Percentiles rank a stretch among this genome's conserved stretches.
Conservation (phyloP, 2,113 vertebrate genomes). For the Morone saxatilis region DNA sequence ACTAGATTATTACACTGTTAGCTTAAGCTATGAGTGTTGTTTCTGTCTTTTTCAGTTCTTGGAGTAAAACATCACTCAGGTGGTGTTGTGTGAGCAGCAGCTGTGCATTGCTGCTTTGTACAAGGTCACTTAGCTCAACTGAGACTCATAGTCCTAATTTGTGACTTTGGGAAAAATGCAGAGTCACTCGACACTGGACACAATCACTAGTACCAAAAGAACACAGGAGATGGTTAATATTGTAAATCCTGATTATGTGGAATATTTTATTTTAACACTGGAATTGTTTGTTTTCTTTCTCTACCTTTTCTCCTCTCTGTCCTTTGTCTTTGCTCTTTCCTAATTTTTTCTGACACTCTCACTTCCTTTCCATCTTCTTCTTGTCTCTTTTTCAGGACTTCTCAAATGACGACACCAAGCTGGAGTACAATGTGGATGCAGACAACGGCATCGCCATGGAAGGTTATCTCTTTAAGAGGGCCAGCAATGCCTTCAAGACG, state of each 20-base stretch:
- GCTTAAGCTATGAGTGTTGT: neutral
- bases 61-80: conserved; percentile 8
- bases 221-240: neutral
- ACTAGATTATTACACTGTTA: neutral
- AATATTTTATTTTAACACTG: neutral
- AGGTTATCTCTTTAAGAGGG: conserved; percentile 98
- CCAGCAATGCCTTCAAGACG: conserved; percentile 99
- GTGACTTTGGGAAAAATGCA: neutral
- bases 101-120: neutral
- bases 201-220: neutral
- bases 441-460: conserved; percentile 98
- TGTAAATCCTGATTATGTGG: neutral
- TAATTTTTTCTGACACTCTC: neutral
- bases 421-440: conserved; percentile 96
- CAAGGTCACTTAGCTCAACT: neutral
- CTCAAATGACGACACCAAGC: conserved; percentile 94
- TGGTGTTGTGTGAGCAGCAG: neutral
- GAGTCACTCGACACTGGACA: neutral
- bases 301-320: neutral
- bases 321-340: neutral
- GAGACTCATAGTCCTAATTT: neutral
- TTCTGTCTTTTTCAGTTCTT: neutral
- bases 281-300: conserved; percentile 10
- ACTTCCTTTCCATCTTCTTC: neutral
- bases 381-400: conserved; percentile 87